These are phyloP conservation scores for Drosophila macrospina DNA, from an alignment of 2,888 invertebrate species.

Conservation along the genomic window DNA sequence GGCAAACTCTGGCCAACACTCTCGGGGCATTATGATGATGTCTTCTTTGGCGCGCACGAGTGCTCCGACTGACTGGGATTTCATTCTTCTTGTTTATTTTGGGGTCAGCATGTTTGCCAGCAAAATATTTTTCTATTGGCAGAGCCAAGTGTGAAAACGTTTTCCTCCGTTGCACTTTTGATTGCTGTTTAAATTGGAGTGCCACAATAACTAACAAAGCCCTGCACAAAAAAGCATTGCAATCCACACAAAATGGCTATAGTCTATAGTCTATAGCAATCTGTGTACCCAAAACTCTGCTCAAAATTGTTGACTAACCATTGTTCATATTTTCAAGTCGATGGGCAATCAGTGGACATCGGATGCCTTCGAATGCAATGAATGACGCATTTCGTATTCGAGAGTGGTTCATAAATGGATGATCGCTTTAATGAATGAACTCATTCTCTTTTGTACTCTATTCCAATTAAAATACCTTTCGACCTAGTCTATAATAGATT, in stretches of 20 bases:
- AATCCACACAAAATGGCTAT: constrained; percentile 35
- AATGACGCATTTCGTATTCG: constrained; percentile 14
- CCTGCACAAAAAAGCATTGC: constrained; percentile 34
- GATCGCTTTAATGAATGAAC: neutral
- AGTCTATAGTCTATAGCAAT: constrained; percentile 17
- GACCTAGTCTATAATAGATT: neutral
- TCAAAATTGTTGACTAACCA: constrained; percentile 50
- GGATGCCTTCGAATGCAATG: constrained; percentile 10
- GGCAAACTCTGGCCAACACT: constrained; percentile 41
- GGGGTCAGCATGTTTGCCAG: constrained; percentile 78
- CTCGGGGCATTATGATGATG: constrained; percentile 70
- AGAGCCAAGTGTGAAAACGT: constrained; percentile 72
- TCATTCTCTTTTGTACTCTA: neutral
- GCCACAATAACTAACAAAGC: constrained; percentile 43
- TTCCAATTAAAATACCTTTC: neutral
- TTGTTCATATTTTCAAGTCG: constrained; percentile 11
- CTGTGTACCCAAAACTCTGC: constrained; percentile 44
- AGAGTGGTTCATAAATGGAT: neutral
- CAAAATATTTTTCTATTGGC: constrained; percentile 66
- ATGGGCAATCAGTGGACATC: constrained; percentile 43
- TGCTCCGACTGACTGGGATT: constrained; percentile 54
- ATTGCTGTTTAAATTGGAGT: constrained; percentile 71
- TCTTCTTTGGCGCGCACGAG: constrained; percentile 68
- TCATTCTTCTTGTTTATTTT: constrained; percentile 71
- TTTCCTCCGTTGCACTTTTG: constrained; percentile 72